A percentile compares a stretch with the other conserved stretches of the same genome.
phyloP scores from a whole-genome alignment of 2,888 invertebrate genomes.

The Carpatolechia fugitivella region DNA sequence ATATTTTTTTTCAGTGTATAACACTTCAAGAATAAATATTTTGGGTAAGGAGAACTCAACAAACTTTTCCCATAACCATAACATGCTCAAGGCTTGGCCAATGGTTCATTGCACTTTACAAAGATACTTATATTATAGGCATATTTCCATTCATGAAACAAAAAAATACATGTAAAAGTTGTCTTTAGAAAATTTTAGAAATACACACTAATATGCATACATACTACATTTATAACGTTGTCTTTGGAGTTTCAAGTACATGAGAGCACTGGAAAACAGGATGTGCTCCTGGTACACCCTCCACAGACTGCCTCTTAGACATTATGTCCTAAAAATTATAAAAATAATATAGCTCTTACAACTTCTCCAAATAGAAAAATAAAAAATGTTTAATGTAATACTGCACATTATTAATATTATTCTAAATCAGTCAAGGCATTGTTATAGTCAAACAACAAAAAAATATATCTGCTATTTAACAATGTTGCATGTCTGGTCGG shows the following conservation, averaged over 20 bases:
- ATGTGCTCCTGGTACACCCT: conserved; percentile 39
- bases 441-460: conserved; percentile 54
- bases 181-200: conserved; percentile 47
- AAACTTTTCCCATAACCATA: conserved; percentile 56
- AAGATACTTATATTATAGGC: conserved; percentile 45
- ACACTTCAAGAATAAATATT: conserved; percentile 63
- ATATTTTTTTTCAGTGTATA: conserved; percentile 59
- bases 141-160: conserved; percentile 44
- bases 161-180: conserved; percentile 39
- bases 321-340: conserved; percentile 58
- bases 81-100: conserved; percentile 69
- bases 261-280: conserved; percentile 48
- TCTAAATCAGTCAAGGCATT: conserved; percentile 75
- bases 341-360: conserved; percentile 69
- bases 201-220: conserved; percentile 39
- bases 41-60: conserved; percentile 56
- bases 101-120: conserved; percentile 69
- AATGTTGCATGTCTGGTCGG: conserved; percentile 42
- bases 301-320: conserved; percentile 49
- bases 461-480: conserved; percentile 39
- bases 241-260: conserved; percentile 58
- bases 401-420: conserved; percentile 66
- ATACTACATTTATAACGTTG: conserved; percentile 35
- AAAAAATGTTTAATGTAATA: conserved; percentile 68
- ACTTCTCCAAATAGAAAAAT: conserved; percentile 65